Evolutionary conservation across 2,113 vertebrate genomes (phyloP), one percentile per base, ranked within the genome.

Genomic region (Paradisaea rubra): DNA sequence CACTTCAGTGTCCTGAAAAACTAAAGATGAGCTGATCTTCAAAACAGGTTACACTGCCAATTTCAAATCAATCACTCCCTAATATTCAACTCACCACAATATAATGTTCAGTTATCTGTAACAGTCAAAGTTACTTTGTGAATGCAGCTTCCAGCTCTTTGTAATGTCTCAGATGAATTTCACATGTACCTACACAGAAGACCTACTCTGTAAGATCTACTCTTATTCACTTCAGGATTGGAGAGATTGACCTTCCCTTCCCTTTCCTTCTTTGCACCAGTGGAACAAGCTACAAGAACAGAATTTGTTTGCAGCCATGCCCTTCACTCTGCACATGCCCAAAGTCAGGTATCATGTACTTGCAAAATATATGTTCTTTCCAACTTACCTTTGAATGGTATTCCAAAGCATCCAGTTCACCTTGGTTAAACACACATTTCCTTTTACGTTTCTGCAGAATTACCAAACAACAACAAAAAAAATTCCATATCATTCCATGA

Each of bases 371-470:
- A 61, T 3, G 2, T 42, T 50, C 56, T 19, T 78, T 95, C 77
- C 77, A 20, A 70, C 76, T 68, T 94, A 99, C 99, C 98, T 98
- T 99, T 86, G 97, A 96, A 88, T 99, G 99, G 82, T 99, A 99
- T 81, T 97, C 97, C 88, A 98, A 97, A 23, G 98, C 98, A 96
- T 99, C 98, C 50, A 98, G 79, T 93, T 99, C 99, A 10, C 99
- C 99, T 95, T 98, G 98, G 97, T 99, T 99, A 76, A 99, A 98
- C 45, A 96, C 93, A 93, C 54, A 96, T 88, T 98, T 98, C 44
- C 98, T 97, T 96, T 99, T 99, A 31, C 98, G 97, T 88, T 98
- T 99, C 99, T 99, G 93, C 42, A 95, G 66, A 74, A 89, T 15
- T 4, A 85, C 69, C 39, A 93, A 96, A 78, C 18, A 79, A 16